Conservation (phyloP, 37 sponge, comb jelly and placozoan genomes). For the Eunapius fragilis region DNA sequence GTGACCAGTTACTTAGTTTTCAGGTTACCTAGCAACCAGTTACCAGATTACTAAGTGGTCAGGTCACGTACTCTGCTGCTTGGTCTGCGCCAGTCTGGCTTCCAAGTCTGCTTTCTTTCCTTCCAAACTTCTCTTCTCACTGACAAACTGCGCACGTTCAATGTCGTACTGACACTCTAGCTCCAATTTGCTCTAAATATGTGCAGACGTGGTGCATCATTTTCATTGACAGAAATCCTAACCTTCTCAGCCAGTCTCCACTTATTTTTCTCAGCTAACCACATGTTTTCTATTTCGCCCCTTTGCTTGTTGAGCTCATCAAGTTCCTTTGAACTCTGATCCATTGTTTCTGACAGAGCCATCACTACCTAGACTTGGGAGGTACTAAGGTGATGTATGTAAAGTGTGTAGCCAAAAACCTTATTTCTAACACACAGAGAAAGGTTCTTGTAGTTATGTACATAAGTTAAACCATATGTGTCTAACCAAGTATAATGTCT, state of each 20-base stretch:
- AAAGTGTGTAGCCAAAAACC: too few species aligned
- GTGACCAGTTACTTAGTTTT: too few species aligned
- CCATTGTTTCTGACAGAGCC: conserved; percentile 48
- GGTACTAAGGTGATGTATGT: too few species aligned
- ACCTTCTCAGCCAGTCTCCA: conserved; percentile 44
- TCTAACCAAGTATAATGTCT: too few species aligned
- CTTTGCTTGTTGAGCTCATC: conserved; percentile 35
- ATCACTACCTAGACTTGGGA: conserved; percentile 24
- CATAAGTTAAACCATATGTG: too few species aligned
- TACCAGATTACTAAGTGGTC: too few species aligned
- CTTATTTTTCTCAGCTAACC: conserved; percentile 68
- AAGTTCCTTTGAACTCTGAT: conserved; percentile 38
- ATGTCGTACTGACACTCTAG: conserved; percentile 62
- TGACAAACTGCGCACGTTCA: conserved; percentile 41
- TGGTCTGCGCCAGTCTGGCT: conserved; percentile 53
- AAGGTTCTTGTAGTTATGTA: too few species aligned
- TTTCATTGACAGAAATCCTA: background rate
- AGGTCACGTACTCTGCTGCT: conserved; percentile 66
- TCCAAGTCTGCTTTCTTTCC: conserved; percentile 34
- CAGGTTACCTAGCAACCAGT: too few species aligned
- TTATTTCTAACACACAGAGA: too few species aligned
- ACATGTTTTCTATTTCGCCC: conserved; percentile 55
- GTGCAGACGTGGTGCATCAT: too few species aligned
- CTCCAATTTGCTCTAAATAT: conserved; percentile 36
- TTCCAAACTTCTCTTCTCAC: conserved; percentile 30